Evolutionary conservation across 2,888 invertebrate species (phyloP), one percentile per base, ranked within the genome.

Genomic region (Sinelater perroti): DNA sequence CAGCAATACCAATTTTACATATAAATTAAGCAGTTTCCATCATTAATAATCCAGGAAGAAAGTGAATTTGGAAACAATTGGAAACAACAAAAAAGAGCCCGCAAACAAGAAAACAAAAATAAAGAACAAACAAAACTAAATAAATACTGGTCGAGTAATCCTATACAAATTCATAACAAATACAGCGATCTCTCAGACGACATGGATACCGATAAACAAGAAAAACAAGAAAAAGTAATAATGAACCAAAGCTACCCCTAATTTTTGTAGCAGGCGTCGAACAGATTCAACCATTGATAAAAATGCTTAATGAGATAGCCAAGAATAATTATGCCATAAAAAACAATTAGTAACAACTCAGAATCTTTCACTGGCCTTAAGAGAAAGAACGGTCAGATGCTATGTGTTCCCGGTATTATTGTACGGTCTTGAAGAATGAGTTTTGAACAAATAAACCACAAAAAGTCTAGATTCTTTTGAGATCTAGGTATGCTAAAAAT

Each of bases 141-240:
- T 33, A 33, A 33, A 2, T 33, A 33, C 13, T 33, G 33, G 33
- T 33, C 16, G 33, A 33, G 33, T 11, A 33, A 33, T 33, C 33
- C 33, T 33, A 13, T 11, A 2, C 33, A 42, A 11, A 24, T 26
- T 10, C 24, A 42, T 24, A 42, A 24, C 13, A 42, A 17, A 26
- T 2, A 20, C 21, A 10, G 26, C 2, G 11, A 42, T 2, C 24
- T 42, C 24, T 11, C 42, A 42, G 42, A 42, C 3, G 10, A 21
- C 24, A 21, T 24, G 42, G 42, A 42, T n/a, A 8, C 13, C 2
- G 24, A 42, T 24, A 42, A 42, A 42, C 24, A 42, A 42, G 42
- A 21, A 42, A 18, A 40, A 2, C 17, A 40, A 40, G 40, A 18
- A 40, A 40, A 40, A 40, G 14, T 40, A 20, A 17, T 5, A 40